Base-by-base conservation (phyloP, 2,888 invertebrate species). In the Leptopilina drosophilae region DNA sequence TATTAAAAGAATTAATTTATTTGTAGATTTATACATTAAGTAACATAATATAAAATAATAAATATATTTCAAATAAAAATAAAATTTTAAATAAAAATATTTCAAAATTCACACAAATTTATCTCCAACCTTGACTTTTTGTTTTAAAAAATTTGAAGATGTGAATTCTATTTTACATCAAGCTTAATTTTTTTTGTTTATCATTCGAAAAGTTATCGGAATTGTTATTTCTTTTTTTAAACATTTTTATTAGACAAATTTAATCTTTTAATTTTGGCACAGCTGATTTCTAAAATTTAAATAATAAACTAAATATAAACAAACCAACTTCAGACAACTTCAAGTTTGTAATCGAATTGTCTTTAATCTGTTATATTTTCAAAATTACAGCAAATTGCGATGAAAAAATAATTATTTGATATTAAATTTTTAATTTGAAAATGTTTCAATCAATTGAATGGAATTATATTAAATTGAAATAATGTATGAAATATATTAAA, bases 291-390 rank as follows among this genome's bases (percentile, higher is more conserved):
- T 59, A 14, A 59, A 59, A 59, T 59, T n/a, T 59, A 59, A 59
- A 59, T n/a, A n/a, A n/a, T 5, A 59, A 59, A 59, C 56, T 59
- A 15, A 56, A 59, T 59, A 59, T 59, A 59, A 59, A 49, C 49
- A 49, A 49, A 49, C 1, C 49, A 49, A 49, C 12, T 49, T 49
- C 49, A 49, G 12, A 8, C 11, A 49, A 49, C 49, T 42, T 42
- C 7, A 42, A 0, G 6, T 42, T 42, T 42, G 42, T 6, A 1
- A 8, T 42, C 8, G n/a, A n/a, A n/a, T 42, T 42, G 42, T 8
- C 8, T 42, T 42, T 6, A 42, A 42, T 42, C 42, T 42, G 8
- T 42, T 8, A 42, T 33, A 33, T 33, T 33, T 33, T 33, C 33
- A 33, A 33, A 33, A 33, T 33, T 33, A 33, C 33, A 33, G 33